A percentile compares a stretch with the other conserved stretches of the same genome.
phyloP scores from a whole-genome alignment of 2,888 invertebrate genomes.

The Phrixothrix hirtus region DNA sequence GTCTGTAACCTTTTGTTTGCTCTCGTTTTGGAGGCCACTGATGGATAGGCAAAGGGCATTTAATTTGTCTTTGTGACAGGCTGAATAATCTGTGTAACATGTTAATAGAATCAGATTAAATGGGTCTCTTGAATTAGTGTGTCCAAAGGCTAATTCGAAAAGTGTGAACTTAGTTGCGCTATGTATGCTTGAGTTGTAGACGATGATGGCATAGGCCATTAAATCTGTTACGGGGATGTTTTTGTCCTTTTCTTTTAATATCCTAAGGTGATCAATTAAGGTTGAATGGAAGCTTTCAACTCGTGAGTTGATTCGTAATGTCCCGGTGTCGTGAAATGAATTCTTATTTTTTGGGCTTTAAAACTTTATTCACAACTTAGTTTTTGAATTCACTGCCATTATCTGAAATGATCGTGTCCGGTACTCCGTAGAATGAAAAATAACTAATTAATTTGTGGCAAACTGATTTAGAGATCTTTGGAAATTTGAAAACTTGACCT shows the following conservation, averaged over 20 bases:
- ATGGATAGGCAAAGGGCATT: neutral
- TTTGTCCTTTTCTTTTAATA: neutral
- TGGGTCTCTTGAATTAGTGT: neutral
- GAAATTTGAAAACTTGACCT: neutral
- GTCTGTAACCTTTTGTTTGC: neutral
- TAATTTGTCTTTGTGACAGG: constrained; percentile 2
- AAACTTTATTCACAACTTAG: constrained; percentile 7
- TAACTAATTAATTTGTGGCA: constrained; percentile 7
- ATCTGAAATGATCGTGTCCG: constrained; percentile 3
- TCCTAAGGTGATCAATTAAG: constrained; percentile 12
- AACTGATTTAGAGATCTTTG: neutral
- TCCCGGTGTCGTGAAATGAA: constrained; percentile 13
- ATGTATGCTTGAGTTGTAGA: neutral
- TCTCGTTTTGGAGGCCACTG: neutral
- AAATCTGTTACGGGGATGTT: neutral
- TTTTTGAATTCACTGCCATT: constrained; percentile 10
- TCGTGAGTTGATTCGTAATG: constrained; percentile 12
- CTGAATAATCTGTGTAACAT: constrained; percentile 1
- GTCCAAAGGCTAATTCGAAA: constrained; percentile 1
- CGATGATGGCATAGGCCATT: neutral
- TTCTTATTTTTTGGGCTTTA: constrained; percentile 11
- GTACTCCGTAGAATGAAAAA: constrained; percentile 7
- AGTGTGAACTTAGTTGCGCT: constrained; percentile 1
- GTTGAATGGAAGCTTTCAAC: constrained; percentile 15
- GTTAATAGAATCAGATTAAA: neutral